Base-by-base conservation (phyloP, 2,888 invertebrate genomes). In the Drosophila setosimentum region DNA sequence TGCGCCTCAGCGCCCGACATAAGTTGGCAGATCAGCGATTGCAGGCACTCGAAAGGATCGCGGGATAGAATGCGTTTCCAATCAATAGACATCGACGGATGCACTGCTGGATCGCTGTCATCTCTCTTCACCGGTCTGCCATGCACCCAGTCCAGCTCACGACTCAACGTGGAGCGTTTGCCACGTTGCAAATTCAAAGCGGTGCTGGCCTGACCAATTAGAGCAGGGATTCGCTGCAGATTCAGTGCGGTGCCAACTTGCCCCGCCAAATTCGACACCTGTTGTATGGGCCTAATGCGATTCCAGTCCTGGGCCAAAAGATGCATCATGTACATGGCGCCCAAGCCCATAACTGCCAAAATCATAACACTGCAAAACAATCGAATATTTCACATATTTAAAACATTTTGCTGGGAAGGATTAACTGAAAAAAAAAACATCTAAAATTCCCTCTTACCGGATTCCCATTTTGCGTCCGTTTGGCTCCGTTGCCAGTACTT, bases 261-360 rank as follows among this genome's bases (percentile, higher is more conserved):
- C 0, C 82, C 81, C 3, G 92, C 78, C 16, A 90, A 71, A 53
- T 83, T 76, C 16, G 89, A 81, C 2, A 89, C 83, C 16, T 81
- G 87, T 7, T 91, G 91, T 48, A 92, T 82, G 5, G 93, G 92
- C 18, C 86, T 91, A 65, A 94, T 94, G 80, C 92, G 93, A 74
- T 92, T 93, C 89, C 92, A 94, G 74, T 94, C 94, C 82, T 93
- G 93, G 0, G 94, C 94, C 45, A 94, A 83, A 49, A 93, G 79
- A 89, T 94, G 94, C 76, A 94, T 84, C 92, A 94, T 92, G 73
- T 94, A 94, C 87, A 94, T 83, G 3, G 94, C 94, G 11, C 92
- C 93, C 8, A 94, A 82, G 2, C 94, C 94, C 90, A 93, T 92
- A 16, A 89, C 93, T 29, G 92, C 92, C 40, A 94, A 70, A 2